Conservation (phyloP, 2,888 invertebrate genomes). For the Drosophila sordidapex region DNA sequence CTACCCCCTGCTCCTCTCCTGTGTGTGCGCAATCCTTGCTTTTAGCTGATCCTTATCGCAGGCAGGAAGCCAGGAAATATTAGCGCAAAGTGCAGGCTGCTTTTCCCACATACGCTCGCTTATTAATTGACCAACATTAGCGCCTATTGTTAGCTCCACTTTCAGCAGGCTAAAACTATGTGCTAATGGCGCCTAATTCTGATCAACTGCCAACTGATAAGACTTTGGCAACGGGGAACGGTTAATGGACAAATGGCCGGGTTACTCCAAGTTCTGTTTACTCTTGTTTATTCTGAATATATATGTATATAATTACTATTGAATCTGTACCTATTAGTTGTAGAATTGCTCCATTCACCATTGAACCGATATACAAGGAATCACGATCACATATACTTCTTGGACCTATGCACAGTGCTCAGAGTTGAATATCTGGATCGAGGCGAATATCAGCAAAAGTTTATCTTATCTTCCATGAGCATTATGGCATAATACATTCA, state of each 20-base stretch:
- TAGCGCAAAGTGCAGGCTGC: slow-evolving; percentile 61
- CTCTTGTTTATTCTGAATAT: too few species aligned
- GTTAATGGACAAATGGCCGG: background rate
- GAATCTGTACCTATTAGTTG: background rate
- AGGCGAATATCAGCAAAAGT: background rate
- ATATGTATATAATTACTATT: background rate
- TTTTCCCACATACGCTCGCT: slow-evolving; percentile 24
- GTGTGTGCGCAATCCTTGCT: slow-evolving; percentile 67
- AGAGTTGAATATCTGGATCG: background rate
- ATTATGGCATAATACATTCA: background rate
- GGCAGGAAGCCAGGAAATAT: slow-evolving; percentile 67
- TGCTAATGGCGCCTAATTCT: slow-evolving; percentile 69
- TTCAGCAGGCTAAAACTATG: slow-evolving; percentile 48
- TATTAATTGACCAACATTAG: slow-evolving; percentile 77
- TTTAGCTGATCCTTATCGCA: slow-evolving; percentile 62
- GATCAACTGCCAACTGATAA: slow-evolving; percentile 55
- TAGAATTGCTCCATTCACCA: background rate
- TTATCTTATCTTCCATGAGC: background rate
- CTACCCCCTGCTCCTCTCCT: background rate
- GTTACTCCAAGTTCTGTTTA: background rate
- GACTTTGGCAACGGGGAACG: background rate
- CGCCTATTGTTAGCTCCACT: slow-evolving; percentile 65
- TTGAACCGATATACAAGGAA: background rate
- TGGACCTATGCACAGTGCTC: background rate
- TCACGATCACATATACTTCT: background rate